Conservation (phyloP, 2,888 invertebrate genomes). For the Pterostichus niger region DNA sequence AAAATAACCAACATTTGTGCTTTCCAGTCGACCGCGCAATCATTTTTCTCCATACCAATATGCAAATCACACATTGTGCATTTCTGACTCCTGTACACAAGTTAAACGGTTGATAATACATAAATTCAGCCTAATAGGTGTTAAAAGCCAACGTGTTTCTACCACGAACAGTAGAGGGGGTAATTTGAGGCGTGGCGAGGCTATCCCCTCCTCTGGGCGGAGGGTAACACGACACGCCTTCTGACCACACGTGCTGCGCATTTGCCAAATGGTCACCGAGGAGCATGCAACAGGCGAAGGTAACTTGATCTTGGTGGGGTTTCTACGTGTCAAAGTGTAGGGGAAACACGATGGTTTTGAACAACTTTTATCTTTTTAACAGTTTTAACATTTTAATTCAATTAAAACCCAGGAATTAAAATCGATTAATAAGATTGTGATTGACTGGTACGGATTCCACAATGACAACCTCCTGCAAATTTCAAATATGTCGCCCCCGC, state of each 20-base stretch:
- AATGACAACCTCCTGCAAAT: too few relatives aligned
- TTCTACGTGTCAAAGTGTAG: background rate
- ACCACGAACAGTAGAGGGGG: slow-evolving; percentile 24
- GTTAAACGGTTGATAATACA: slow-evolving; percentile 72
- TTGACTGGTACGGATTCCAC: too few relatives aligned
- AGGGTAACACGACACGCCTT: slow-evolving; percentile 34
- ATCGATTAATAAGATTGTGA: too few relatives aligned
- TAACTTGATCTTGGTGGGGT: slow-evolving; percentile 54
- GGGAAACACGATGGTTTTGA: too few relatives aligned
- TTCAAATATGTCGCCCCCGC: too few relatives aligned
- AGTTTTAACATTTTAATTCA: too few relatives aligned
- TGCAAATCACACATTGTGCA: slow-evolving; percentile 71
- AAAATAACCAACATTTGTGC: background rate
- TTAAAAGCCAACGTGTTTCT: slow-evolving; percentile 69
- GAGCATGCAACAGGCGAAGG: slow-evolving; percentile 60
- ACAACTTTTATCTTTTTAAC: too few relatives aligned
- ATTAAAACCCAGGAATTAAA: too few relatives aligned
- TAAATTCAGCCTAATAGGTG: slow-evolving; percentile 72
- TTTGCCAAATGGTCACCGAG: slow-evolving; percentile 62
- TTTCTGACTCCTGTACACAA: slow-evolving; percentile 70
- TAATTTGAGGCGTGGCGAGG: slow-evolving; percentile 28
- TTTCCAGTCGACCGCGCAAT: slow-evolving; percentile 35
- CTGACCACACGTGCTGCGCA: slow-evolving; percentile 65
- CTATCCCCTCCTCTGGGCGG: background rate
- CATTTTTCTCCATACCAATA: slow-evolving; percentile 67